Base-by-base conservation (phyloP, 2,797 vertebrate species). In the Enteromius argenteus region DNA sequence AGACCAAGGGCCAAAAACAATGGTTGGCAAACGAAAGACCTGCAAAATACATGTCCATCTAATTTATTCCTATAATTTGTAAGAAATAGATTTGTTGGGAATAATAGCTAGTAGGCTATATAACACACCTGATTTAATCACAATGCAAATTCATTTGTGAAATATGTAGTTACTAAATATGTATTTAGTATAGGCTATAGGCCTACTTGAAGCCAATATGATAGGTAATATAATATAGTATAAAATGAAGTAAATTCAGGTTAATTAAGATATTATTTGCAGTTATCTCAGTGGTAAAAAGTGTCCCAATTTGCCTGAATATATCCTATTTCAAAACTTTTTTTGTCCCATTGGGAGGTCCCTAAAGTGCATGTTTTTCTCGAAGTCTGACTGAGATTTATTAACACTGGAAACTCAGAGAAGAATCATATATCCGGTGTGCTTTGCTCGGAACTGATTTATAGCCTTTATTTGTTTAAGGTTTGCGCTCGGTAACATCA, bases 401-500 rank as follows among this genome's bases (percentile, higher is more conserved):
- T 17, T 32, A 64, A 64, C 32, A 23, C 21, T 76, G 49, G 72
- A 53, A 35, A 53, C 71, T 37, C 49, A 4, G 11, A 11, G 27
- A 35, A 39, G 51, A 56, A 1, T 15, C 19, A 39, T 14, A 46
- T 17, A 56, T 7, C 14, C 13, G 32, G 32, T 14, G 30, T n/a
- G 8, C 5, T 42, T 68, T 58, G 73, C 74, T 35, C 51, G 21
- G 51, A 39, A 35, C 62, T 37, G 27, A 60, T 37, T 64, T 46
- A 35, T n/a, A 46, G n/a, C 46, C n/a, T 15, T 15, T 46, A 13
- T 69, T 39, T 77, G 60, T 69, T 69, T 87, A 32, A 9, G 27
- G 51, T 73, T 44, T 85, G 83, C 85, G 64, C 82, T 42, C 80
- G 51, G 42, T 79, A 60, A 46, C 42, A 75, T 74, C 11, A 72